Evolutionary conservation across 2,113 vertebrate genomes (phyloP).

Genomic region (Eudorcas thomsonii): DNA sequence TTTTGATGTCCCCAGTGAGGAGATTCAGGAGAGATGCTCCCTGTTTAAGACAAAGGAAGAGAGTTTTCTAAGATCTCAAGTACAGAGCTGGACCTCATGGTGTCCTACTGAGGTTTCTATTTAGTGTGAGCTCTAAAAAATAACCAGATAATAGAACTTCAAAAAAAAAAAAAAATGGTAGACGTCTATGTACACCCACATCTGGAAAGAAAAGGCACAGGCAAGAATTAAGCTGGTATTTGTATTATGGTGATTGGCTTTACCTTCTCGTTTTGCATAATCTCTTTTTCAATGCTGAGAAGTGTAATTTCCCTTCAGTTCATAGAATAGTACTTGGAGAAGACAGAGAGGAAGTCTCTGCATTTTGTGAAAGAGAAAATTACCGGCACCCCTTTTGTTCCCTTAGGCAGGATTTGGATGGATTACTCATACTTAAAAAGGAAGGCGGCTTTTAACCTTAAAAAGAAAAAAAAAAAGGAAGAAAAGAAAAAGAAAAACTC

Average conservation of each 20-base stretch:
- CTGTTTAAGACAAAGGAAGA: background rate
- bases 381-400: constrained; percentile 80
- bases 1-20: background rate
- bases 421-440: constrained; percentile 86
- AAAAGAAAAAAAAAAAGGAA: constrained; percentile 38
- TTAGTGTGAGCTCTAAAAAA: constrained; percentile 14
- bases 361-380: constrained; percentile 87
- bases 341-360: constrained; percentile 85
- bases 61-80: background rate
- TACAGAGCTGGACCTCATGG: background rate
- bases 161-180: background rate
- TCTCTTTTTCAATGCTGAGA: constrained; percentile 84
- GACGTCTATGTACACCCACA: constrained; percentile 36
- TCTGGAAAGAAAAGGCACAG: constrained; percentile 67
- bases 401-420: constrained; percentile 84
- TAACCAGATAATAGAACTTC: background rate
- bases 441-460: constrained; percentile 82
- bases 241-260: constrained; percentile 81
- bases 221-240: constrained; percentile 82
- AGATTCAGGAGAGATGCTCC: background rate
- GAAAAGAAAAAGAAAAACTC: constrained; percentile 30
- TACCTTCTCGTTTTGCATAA: constrained; percentile 84
- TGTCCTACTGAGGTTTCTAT: background rate
- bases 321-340: constrained; percentile 81
- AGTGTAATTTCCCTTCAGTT: constrained; percentile 86